Evolutionary conservation across 2,797 vertebrate species (phyloP), one percentile per base, ranked within the genome.

Genomic region (Naso thynnoides): DNA sequence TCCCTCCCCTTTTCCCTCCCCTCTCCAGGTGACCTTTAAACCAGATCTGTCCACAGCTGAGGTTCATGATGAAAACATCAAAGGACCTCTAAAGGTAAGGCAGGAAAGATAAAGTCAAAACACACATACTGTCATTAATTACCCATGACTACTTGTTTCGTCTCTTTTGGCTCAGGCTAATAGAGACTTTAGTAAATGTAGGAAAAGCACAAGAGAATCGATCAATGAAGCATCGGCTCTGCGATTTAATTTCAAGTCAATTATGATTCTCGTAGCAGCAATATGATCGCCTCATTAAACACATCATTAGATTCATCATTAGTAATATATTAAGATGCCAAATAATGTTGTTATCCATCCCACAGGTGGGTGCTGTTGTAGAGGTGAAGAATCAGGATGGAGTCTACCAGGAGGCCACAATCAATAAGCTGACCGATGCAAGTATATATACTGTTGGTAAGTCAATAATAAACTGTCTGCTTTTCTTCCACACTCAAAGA

Each of bases 391-490:
- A 93, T 70, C 94, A 90, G 73, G 94, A 95, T 45, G 95, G 94
- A 74, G 87, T 94, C 76, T 95, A 94, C 83, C 94, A 94, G 82
- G 93, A 95, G 78, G 95, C 94, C 72, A 93, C 92, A 48, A 95
- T 96, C 84, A 96, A 93, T 89, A 96, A 96, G 83, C 90, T 96
- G 83, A 95, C 95, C 0, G 95, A 96, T 44, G 95, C 94, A 2
- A 95, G 95, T 76, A 90, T 95, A 83, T 96, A 96, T 78, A 96
- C 95, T 64, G 95, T 96, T 36, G 95, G 95, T 95, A 82, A 94
- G 95, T 93, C 76, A 38, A 76, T 73, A 66, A 57, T 23, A 49
- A 59, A 24, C n/a, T 10, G 54, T 38, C 44, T 79, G 56, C 48
- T 63, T 31, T 29, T 27, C 52, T 55, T 64, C 33, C 42, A 47